Evolutionary conservation across 2,797 vertebrate genomes (phyloP).

Genomic region (Ciconia nigra): DNA sequence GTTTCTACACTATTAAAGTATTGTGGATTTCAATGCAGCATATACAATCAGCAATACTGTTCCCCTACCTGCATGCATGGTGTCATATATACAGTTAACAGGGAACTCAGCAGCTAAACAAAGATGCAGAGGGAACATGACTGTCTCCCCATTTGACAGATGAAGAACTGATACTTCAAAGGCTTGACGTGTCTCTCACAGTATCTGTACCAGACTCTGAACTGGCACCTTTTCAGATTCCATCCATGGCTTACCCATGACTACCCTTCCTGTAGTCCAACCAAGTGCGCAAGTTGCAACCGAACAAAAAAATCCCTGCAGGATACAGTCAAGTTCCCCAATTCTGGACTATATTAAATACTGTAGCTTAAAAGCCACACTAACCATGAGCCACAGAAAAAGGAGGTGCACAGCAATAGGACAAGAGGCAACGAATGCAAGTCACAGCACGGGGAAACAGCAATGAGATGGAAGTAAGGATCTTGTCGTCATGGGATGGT

Average conservation of each 20-base stretch:
- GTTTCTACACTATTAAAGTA: background rate
- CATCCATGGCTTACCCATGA: background rate
- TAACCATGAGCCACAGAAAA: background rate
- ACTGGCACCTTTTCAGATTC: background rate
- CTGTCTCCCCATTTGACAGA: background rate
- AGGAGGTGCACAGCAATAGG: background rate
- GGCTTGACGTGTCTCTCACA: background rate
- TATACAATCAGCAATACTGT: background rate
- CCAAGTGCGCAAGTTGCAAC: background rate
- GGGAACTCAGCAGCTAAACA: background rate
- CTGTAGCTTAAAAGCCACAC: background rate
- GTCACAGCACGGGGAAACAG: background rate
- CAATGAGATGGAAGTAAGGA: background rate
- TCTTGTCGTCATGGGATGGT: background rate
- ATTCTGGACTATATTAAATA: no score
- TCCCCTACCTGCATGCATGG: fast-evolving
- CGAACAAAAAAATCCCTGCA: background rate
- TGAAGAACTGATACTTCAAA: background rate
- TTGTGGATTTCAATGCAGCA: background rate
- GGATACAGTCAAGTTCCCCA: background rate
- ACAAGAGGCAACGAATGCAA: background rate
- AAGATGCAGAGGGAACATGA: background rate
- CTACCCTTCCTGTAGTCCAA: background rate
- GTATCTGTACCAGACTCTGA: background rate
- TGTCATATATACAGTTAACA: background rate